A percentile compares a stretch with the other conserved stretches of the same genome.
Conservation (phyloP, 2,797 vertebrate species). For the Xenentodon cancila region DNA sequence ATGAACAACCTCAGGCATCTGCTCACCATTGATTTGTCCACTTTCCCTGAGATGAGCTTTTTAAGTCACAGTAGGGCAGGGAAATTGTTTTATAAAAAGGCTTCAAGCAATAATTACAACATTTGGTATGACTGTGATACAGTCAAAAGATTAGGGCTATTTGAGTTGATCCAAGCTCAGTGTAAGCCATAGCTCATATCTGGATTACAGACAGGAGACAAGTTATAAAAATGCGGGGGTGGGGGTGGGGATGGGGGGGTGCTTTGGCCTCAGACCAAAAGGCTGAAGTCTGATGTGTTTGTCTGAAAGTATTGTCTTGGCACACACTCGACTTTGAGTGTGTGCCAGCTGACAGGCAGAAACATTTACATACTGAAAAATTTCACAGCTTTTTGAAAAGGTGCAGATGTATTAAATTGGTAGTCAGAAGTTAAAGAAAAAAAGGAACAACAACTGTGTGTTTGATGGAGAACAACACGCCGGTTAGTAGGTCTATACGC, state of each 20-base stretch:
- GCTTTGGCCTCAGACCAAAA: constrained; percentile 43
- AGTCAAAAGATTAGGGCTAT: constrained; percentile 48
- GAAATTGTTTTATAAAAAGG: constrained; percentile 64
- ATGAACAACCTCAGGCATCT: constrained; percentile 62
- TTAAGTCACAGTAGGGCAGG: constrained; percentile 58
- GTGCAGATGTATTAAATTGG: constrained; percentile 30
- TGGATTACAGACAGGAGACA: constrained; percentile 56
- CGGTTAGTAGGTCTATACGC: constrained; percentile 21
- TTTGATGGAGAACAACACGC: constrained; percentile 15
- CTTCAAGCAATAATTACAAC: constrained; percentile 54
- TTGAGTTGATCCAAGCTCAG: constrained; percentile 34
- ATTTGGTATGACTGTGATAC: constrained; percentile 38
- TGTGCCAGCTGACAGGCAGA: constrained; percentile 2
- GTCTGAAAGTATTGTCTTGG: constrained; percentile 46
- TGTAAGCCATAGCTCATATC: constrained; percentile 48
- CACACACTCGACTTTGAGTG: constrained; percentile 39
- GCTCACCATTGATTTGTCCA: constrained; percentile 53
- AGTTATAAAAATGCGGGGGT: constrained; percentile 62
- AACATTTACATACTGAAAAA: constrained; percentile 40
- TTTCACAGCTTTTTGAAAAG: constrained; percentile 43
- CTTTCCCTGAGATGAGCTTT: constrained; percentile 67
- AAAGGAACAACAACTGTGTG: constrained; percentile 4
- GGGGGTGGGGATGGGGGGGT: constrained; percentile 33
- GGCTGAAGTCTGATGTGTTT: constrained; percentile 54
- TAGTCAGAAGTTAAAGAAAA: constrained; percentile 8